A percentile compares a stretch with the other conserved stretches of the same genome.
Evolutionary conservation across 2,113 vertebrate species (phyloP).

Genomic region (Proteles cristata): DNA sequence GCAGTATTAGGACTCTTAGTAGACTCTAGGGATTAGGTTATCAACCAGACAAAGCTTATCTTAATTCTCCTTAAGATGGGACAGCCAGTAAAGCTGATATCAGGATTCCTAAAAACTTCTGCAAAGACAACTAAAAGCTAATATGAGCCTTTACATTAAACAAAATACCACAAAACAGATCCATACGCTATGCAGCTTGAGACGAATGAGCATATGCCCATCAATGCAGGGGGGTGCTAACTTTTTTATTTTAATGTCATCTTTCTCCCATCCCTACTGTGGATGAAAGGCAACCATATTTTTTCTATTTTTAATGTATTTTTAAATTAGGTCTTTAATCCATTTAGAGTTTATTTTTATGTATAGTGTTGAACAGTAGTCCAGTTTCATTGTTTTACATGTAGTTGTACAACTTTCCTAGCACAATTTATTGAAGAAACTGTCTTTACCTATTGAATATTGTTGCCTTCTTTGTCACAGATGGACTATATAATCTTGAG

Average conservation of each 20-base stretch:
- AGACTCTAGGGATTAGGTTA: neutral
- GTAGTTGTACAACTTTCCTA: neutral
- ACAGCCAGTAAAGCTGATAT: neutral
- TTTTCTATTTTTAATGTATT: neutral
- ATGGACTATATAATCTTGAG: neutral
- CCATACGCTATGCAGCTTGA: neutral
- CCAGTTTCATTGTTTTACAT: neutral
- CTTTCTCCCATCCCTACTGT: neutral
- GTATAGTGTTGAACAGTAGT: neutral
- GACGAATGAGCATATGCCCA: neutral
- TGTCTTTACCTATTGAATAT: neutral
- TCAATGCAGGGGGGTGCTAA: neutral
- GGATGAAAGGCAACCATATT: neutral
- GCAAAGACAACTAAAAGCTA: neutral
- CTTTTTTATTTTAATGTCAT: neutral
- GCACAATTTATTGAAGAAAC: neutral
- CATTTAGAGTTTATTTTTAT: neutral
- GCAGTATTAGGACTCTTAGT: accelerated
- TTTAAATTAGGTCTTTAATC: neutral
- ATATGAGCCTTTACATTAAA: neutral
- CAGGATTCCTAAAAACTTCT: neutral
- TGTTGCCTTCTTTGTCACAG: neutral
- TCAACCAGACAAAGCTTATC: neutral
- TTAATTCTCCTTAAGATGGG: neutral
- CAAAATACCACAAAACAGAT: neutral